These are phyloP conservation scores for Eurytoma adleriae DNA, from an alignment of 2,888 invertebrate species.

Conservation along the genomic window DNA sequence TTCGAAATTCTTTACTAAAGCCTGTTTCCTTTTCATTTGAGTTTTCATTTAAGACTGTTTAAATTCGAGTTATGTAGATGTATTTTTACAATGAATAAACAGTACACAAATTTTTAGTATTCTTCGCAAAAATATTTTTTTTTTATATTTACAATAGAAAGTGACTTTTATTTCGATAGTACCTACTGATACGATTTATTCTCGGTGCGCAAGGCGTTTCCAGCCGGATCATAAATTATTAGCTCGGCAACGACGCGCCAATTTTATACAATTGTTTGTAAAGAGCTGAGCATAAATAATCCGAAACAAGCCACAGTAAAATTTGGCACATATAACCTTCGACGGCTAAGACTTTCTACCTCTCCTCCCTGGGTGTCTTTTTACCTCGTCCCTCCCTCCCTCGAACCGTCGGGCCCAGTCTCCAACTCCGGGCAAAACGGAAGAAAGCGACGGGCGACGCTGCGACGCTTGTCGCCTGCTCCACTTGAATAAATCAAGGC, in stretches of 20 bases:
- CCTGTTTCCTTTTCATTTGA: not conserved
- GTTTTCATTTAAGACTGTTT: not conserved
- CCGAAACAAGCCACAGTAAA: too few species aligned
- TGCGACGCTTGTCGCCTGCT: conserved; percentile 67
- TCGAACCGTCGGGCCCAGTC: not conserved
- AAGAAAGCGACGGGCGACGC: not conserved
- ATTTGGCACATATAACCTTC: not conserved
- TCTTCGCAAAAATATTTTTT: too few species aligned
- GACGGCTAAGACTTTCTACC: not conserved
- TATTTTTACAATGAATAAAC: too few species aligned
- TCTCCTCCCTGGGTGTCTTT: not conserved
- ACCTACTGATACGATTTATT: too few species aligned
- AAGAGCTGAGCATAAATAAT: too few species aligned
- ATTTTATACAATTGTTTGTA: too few species aligned
- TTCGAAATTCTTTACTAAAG: not conserved
- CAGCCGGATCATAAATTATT: not conserved
- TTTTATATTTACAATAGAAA: too few species aligned
- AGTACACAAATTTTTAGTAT: too few species aligned
- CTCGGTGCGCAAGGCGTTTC: not conserved
- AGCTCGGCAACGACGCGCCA: not conserved
- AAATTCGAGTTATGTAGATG: not conserved
- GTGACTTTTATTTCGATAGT: too few species aligned
- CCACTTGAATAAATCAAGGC: conserved; percentile 68
- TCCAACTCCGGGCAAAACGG: conserved; percentile 31
- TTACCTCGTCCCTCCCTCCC: not conserved